Base-by-base conservation (phyloP, 2,797 vertebrate genomes). In the Melanotaenia parkinsoni region DNA sequence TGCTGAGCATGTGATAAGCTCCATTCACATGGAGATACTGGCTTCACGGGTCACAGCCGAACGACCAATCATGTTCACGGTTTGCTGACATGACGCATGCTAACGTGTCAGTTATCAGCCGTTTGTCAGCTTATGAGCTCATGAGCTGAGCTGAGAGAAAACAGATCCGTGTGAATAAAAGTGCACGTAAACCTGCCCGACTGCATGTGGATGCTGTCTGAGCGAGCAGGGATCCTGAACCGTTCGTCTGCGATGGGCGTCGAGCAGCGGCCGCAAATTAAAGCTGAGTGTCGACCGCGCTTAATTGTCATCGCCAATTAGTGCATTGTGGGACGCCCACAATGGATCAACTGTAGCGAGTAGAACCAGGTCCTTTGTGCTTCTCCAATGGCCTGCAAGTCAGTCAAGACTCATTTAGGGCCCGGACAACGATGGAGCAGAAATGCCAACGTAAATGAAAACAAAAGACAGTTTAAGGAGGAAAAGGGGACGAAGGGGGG, bases 301-400 rank as follows among this genome's bases (percentile, higher is more conserved):
- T 93, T 96, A 91, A 97, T 98, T 98, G 97, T 98, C 97, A 93
- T 93, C 83, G 87, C 96, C 97, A 98, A 98, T 98, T 98, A 99
- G 96, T 93, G 94, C 95, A 94, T 96, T 96, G 95, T 96, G 91
- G 86, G 93, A 90, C 67, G 85, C 77, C 89, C 94, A 98, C 97
- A 98, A 99, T 97, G 95, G 96, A 93, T 93, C 93, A 95, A 95
- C 95, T 94, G 96, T 96, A 96, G 96, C 96, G 95, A 92, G 94
- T 91, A 94, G 93, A 95, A 95, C 82, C 87, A 90, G 90, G 79
- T 45, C 93, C 93, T 98, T 98, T 98, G 95, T 98, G 95, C 93
- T 92, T 95, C 96, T 97, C 96, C 96, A 97, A 91, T 96, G 94
- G 96, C 95, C 96, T 95, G 93, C 95, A 90, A 96, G 94, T 95